phyloP scores from a whole-genome alignment of 2,113 vertebrate genomes.

The Henicopernis longicauda region DNA sequence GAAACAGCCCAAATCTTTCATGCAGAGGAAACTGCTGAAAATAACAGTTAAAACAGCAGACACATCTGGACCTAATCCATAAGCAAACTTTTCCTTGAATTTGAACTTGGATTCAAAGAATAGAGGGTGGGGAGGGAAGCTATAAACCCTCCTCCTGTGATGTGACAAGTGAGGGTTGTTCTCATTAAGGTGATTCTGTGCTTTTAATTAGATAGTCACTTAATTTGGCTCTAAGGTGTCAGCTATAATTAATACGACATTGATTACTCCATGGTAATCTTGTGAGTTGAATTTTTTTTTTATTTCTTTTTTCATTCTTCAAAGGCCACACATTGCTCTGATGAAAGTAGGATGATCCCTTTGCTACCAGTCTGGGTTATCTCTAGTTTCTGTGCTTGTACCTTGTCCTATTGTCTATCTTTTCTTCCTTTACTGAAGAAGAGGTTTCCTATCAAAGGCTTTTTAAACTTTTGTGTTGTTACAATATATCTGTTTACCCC shows the following conservation, averaged over 20 bases:
- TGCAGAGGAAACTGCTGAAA: neutral
- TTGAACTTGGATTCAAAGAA: conserved; percentile 9
- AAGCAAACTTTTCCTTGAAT: conserved; percentile 19
- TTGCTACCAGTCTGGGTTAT: neutral
- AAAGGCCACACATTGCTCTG: neutral
- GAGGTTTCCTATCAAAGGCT: neutral
- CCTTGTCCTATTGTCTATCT: neutral
- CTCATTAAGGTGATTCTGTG: conserved; percentile 31
- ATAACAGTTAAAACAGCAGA: neutral
- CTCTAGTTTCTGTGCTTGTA: neutral
- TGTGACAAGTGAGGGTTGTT: conserved; percentile 9
- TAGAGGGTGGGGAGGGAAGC: neutral
- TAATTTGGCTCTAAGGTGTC: neutral
- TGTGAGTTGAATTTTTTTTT: neutral
- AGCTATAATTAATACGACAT: neutral
- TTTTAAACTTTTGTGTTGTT: neutral
- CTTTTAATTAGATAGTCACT: conserved; percentile 37
- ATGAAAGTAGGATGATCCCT: neutral
- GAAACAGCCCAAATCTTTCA: neutral
- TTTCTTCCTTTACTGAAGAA: neutral
- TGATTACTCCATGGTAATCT: neutral
- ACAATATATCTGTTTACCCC: neutral
- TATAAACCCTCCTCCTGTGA: neutral
- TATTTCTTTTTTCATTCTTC: neutral
- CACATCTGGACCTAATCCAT: conserved; percentile 29